Evolutionary conservation across 2,113 vertebrate genomes (phyloP).

Genomic region (Misgurnus mizolepis): DNA sequence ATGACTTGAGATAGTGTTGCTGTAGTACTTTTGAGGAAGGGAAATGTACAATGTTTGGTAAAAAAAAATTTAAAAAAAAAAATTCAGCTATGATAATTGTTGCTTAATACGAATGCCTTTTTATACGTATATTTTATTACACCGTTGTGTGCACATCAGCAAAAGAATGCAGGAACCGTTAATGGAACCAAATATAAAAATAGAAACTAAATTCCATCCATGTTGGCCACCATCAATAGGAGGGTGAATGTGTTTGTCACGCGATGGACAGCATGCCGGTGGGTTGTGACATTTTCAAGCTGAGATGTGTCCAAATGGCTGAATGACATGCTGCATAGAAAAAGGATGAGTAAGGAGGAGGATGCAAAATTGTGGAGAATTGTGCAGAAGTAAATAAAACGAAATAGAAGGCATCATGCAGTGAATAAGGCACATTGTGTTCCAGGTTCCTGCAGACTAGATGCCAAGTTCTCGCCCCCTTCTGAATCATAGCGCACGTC

Average conservation of each 20-base stretch:
- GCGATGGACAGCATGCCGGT: slow-evolving; percentile 29
- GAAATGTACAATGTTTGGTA: too few species aligned
- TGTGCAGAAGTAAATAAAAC: background rate
- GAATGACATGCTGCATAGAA: background rate
- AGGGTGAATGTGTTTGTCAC: slow-evolving; percentile 2
- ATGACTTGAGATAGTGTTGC: too few species aligned
- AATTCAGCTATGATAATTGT: too few species aligned
- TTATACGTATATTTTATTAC: too few species aligned
- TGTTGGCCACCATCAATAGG: background rate
- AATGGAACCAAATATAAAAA: too few species aligned
- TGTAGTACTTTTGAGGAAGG: too few species aligned
- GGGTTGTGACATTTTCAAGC: slow-evolving; percentile 31
- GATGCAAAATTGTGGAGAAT: background rate
- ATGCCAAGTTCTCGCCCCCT: slow-evolving; percentile 62
- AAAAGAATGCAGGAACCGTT: too few species aligned
- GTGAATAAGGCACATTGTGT: slow-evolving; percentile 12
- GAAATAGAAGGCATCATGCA: slow-evolving; percentile 5
- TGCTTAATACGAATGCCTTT: too few species aligned
- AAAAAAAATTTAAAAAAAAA: too few species aligned
- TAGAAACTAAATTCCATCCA: too few species aligned
- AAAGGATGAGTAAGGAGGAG: background rate
- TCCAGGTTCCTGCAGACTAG: slow-evolving; percentile 61
- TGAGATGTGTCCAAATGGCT: slow-evolving; percentile 30
- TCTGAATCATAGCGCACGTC: slow-evolving; percentile 69
- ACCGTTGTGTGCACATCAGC: too few species aligned